Evolutionary conservation across 1,140 invertebrate species (phyloP), one percentile per base, ranked within the genome.

Genomic region (Drosophila orosa): DNA sequence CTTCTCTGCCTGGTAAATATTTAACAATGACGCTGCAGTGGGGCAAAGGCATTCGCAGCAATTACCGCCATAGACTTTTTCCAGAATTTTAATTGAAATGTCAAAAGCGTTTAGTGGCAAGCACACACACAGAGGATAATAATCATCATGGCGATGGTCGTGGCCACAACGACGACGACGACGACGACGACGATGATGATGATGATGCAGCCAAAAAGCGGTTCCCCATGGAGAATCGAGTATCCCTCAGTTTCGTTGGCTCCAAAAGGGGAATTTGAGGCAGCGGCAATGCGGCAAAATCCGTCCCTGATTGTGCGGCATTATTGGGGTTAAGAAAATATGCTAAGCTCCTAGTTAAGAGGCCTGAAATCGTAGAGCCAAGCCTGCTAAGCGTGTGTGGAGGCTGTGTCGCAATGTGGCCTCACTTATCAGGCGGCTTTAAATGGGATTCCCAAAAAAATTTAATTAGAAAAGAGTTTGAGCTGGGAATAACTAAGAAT

Each of bases 71-170:
- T 58, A 83, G 79, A 86, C 84, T 83, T 77, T 80, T 68, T 79
- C 76, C 69, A 89, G 83, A 84, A 87, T 87, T 87, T 87, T 87
- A 87, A 87, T 87, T 87, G 80, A 87, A 87, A 87, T 87, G 84
- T 87, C 84, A 87, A 90, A 87, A 87, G 84, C 84, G 80, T 87
- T 87, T 87, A 87, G 85, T 84, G 80, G 84, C 77, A 80, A 84
- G 77, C 81, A 59, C 68, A 62, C 68, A 78, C 55, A 76, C 55
- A 44, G 62, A 25, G 35, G 42, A 61, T 72, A 44, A 61, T 74
- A 44, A 61, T 74, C 17, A 65, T 47, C 12, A 69, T 42, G 47
- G 17, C 9, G 17, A 44, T 58, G 24, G 27, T 48, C n/a, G 45
- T 48, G 24, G n/a, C 45, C 45, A 55, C 25, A 33, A 73, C 47